Percentiles rank a stretch among this genome's conserved stretches.
phyloP scores from a whole-genome alignment of 53 echinoderm and acorn worm genomes.

The Apostichopus leukothele region DNA sequence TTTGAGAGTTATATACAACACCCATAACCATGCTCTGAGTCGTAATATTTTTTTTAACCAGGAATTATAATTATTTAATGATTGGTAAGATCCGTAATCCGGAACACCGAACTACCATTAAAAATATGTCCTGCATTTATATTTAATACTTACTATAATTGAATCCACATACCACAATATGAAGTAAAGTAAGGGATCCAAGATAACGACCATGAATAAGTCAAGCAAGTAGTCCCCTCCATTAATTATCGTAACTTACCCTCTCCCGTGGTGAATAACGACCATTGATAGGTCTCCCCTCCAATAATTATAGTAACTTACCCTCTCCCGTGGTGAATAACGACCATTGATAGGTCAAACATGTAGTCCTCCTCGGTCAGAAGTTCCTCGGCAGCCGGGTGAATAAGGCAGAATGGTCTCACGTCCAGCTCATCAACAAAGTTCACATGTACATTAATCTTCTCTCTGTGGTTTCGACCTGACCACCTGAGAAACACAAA shows the following conservation, averaged over 20 bases:
- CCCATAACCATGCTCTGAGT: too few relatives aligned
- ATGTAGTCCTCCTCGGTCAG: conserved; percentile 77
- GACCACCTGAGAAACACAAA: conserved; percentile 68
- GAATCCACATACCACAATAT: too few relatives aligned
- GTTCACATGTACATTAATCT: conserved; percentile 85
- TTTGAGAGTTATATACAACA: too few relatives aligned
- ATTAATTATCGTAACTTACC: neutral
- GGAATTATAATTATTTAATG: too few relatives aligned
- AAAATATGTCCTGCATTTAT: neutral
- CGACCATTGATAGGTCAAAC: conserved; percentile 78
- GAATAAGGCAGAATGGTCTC: conserved; percentile 72
- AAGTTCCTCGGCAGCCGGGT: conserved; percentile 56
- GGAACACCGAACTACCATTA: too few relatives aligned
- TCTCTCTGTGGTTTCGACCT: conserved; percentile 89
- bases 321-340: conserved; percentile 10
- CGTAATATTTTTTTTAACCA: too few relatives aligned
- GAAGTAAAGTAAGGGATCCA: too few relatives aligned
- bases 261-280: neutral
- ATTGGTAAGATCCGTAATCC: too few relatives aligned
- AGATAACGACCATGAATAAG: too few relatives aligned
- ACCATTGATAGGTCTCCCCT: too few relatives aligned
- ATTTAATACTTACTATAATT: neutral
- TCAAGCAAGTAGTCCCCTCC: too few relatives aligned
- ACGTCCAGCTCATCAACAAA: conserved; percentile 85
- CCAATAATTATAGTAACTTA: neutral